These are phyloP conservation scores for Nephotettix cincticeps DNA, from an alignment of 1,140 invertebrate genomes.

Conservation along the genomic window DNA sequence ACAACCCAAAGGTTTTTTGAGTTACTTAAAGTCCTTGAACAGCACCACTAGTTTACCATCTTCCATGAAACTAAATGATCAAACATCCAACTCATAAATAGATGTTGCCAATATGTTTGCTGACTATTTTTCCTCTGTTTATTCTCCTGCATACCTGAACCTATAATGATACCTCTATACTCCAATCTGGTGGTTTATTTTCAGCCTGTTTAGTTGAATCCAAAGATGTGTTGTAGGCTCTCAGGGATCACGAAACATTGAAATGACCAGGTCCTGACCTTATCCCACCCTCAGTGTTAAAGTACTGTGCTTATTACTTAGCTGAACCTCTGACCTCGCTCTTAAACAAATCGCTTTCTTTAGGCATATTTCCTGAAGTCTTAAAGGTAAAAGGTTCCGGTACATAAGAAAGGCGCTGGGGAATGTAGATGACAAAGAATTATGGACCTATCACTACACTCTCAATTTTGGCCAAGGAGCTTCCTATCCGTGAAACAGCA, in stretches of 20 bases:
- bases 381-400: neutral
- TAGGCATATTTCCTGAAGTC: neutral
- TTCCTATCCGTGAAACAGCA: no score
- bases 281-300: neutral
- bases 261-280: neutral
- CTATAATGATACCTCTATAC: neutral
- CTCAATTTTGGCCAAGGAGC: neutral
- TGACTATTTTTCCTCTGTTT: neutral
- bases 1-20: neutral
- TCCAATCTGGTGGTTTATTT: neutral
- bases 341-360: neutral
- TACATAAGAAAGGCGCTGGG: neutral
- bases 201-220: neutral
- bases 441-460: neutral
- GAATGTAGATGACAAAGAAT: no score
- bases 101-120: neutral
- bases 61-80: neutral
- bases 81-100: neutral
- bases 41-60: neutral
- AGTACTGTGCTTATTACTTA: neutral
- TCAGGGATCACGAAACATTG: neutral
- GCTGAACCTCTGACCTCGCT: neutral
- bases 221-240: neutral
- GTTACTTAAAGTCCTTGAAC: neutral
- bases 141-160: neutral